These are phyloP conservation scores for Axinella damicornis DNA, from an alignment of 37 sponge, comb jelly and placozoan genomes.

Conservation along the genomic window DNA sequence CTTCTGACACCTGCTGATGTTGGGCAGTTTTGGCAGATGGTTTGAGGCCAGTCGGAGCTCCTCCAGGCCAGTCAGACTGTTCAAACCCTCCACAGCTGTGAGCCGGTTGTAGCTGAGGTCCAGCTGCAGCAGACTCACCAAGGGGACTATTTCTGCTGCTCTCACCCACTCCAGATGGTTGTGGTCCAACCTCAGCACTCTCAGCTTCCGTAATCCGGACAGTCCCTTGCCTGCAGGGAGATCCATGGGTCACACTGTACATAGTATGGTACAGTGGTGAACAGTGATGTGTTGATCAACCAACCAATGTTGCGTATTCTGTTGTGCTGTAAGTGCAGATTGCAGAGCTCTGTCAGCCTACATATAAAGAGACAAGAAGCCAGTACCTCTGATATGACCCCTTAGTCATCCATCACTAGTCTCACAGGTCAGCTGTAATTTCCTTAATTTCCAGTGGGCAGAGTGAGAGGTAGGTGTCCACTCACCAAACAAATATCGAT, in stretches of 20 bases:
- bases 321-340: constrained; percentile 37
- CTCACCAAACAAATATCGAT: too few relatives aligned
- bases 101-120: constrained; percentile 43
- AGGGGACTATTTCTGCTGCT: constrained; percentile 2
- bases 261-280: too few relatives aligned
- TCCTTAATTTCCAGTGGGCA: too few relatives aligned
- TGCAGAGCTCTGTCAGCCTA: constrained; percentile 23
- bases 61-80: neutral
- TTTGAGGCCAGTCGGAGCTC: constrained; percentile 41
- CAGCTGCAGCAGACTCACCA: constrained; percentile 19
- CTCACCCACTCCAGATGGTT: constrained; percentile 12
- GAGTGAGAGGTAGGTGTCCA: too few relatives aligned
- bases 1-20: constrained; percentile 15
- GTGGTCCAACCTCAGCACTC: constrained; percentile 36
- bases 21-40: constrained; percentile 2
- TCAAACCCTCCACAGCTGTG: constrained; percentile 10
- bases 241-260: too few relatives aligned
- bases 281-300: neutral
- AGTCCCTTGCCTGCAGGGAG: constrained; percentile 22
- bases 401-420: too few relatives aligned
- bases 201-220: constrained; percentile 19
- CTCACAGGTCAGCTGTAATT: too few relatives aligned
- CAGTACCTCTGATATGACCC: neutral
- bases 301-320: constrained; percentile 16
- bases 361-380: neutral